Evolutionary conservation across 2,888 invertebrate species (phyloP), one percentile per base, ranked within the genome.

Genomic region (Pasiphila rectangulata): DNA sequence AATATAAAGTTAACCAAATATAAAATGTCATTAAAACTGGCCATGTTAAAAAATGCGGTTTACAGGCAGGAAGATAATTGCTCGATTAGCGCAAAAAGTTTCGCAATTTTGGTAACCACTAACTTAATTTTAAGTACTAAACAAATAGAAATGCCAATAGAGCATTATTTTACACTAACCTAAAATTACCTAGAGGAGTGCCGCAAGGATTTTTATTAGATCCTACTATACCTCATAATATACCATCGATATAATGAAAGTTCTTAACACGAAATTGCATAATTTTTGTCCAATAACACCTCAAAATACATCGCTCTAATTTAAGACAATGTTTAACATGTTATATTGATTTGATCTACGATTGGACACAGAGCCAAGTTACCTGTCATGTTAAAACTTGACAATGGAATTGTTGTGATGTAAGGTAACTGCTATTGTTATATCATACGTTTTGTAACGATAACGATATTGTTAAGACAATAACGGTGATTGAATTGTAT

Each of bases 331-430:
- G 37, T 5, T 10, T 36, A 19, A 15, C 43, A 34, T 21, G 32
- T 32, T 3, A 32, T 32, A 32, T 32, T 24, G 35, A 16, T 54
- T 29, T 51, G 39, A 49, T 37, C 41, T 46, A 48, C 25, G 46
- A 53, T 48, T 50, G 24, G 17, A 57, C 36, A 47, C 39, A 47
- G 45, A 43, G 36, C 50, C 37, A 41, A 46, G 30, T 32, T 45
- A 50, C 51, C 38, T 51, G 56, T 48, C 51, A 54, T 50, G 46
- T 39, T 43, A 47, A 47, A 48, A 43, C 40, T 44, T 50, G 27
- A 50, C 50, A 50, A 50, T 50, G 45, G 45, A 23, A 32, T 38
- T 37, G 24, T 32, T 37, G 27, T 50, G 25, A 50, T 34, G 29
- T 49, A 50, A 50, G 51, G 21, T 42, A 38, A 39, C 45, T 19